phyloP scores from a whole-genome alignment of 2,113 vertebrate species.

The Orientallactaga bullata region DNA sequence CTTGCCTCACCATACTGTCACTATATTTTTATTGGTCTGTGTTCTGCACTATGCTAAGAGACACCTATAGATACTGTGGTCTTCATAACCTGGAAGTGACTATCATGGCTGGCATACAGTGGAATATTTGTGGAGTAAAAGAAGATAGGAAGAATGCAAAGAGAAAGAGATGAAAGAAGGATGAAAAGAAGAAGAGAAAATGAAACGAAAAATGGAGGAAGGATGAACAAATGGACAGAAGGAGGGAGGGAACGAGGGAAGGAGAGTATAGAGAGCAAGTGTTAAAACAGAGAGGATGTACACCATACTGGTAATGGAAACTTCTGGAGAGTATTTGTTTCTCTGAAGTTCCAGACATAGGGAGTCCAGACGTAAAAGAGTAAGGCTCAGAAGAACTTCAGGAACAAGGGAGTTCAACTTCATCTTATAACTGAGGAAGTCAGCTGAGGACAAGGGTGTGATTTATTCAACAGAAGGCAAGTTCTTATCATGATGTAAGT shows the following conservation, averaged over 20 bases:
- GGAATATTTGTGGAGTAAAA: background rate
- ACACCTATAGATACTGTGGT: background rate
- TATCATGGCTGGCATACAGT: background rate
- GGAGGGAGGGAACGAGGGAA: background rate
- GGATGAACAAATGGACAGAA: no score
- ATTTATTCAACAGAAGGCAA: background rate
- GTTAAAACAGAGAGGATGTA: background rate
- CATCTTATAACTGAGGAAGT: background rate
- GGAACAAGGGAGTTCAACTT: background rate
- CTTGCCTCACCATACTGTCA: no score
- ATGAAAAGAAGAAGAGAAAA: background rate
- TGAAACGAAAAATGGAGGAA: background rate
- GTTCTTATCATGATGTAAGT: background rate
- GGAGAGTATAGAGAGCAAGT: background rate
- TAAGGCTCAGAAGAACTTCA: background rate
- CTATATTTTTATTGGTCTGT: background rate
- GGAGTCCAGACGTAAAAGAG: background rate
- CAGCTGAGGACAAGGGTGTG: background rate
- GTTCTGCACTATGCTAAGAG: rapidly evolving
- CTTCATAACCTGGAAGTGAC: background rate
- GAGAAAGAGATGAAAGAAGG: background rate
- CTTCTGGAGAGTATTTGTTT: background rate
- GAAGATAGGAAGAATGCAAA: background rate
- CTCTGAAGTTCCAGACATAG: background rate
- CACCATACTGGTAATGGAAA: background rate